Percentiles rank a stretch among this genome's conserved stretches.
Evolutionary conservation across 2,797 vertebrate genomes (phyloP).

Genomic region (Adelosebastes latens): DNA sequence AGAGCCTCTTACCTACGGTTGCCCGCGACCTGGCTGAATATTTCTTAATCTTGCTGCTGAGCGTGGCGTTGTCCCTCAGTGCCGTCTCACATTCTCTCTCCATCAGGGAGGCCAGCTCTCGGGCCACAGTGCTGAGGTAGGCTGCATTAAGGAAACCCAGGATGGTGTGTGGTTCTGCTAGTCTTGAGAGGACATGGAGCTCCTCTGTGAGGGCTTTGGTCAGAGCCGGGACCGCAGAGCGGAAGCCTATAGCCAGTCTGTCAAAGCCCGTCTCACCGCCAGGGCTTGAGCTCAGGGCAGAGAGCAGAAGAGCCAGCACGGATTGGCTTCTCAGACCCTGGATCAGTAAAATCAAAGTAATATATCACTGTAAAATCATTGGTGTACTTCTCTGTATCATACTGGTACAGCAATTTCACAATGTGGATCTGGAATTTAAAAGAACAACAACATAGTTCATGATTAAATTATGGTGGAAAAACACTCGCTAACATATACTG

Average conservation of each 20-base stretch:
- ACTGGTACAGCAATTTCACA: not conserved
- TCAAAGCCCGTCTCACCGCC: constrained; percentile 86
- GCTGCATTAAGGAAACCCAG: constrained; percentile 89
- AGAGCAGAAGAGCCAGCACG: constrained; percentile 81
- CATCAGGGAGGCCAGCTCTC: constrained; percentile 86
- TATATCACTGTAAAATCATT: not conserved
- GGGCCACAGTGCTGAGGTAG: constrained; percentile 87
- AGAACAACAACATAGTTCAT: not conserved
- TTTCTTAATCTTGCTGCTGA: constrained; percentile 82
- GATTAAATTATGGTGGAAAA: not conserved
- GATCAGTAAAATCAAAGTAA: constrained; percentile 1
- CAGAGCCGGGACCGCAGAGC: constrained; percentile 80
- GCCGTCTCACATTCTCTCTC: constrained; percentile 87
- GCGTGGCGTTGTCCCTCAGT: constrained; percentile 86
- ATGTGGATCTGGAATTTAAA: not conserved
- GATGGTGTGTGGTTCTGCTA: constrained; percentile 82
- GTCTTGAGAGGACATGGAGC: constrained; percentile 83
- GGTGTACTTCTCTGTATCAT: not conserved
- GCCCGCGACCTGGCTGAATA: constrained; percentile 86
- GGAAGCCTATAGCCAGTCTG: constrained; percentile 79
- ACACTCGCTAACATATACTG: not conserved
- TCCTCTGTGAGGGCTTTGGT: constrained; percentile 88
- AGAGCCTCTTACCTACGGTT: constrained; percentile 84
- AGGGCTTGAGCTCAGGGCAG: constrained; percentile 75
- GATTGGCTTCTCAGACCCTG: constrained; percentile 84